Base-by-base conservation (phyloP, 2,888 invertebrate genomes). In the Oeneis ivallda region DNA sequence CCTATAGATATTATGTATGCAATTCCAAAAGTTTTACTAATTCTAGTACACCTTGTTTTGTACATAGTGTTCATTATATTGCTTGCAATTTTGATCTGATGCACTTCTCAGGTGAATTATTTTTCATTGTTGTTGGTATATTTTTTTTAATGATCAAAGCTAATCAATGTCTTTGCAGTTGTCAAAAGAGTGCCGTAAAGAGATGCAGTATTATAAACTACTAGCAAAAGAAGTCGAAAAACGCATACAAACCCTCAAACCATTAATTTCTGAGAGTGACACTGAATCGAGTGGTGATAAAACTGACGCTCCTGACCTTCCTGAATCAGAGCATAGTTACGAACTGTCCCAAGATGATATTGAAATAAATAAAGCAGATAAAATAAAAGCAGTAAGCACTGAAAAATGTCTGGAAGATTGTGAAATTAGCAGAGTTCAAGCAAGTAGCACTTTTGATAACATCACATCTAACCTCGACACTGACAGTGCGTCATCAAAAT, bases 161-260 rank as follows among this genome's bases (percentile, higher is more conserved):
- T 58, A 54, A 61, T 66, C 49, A 61, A 58, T 65, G 19, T 50
- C 52, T 69, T 89, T 92, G 61, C 82, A 96, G 96, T 91, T 96
- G 79, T 95, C 94, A 11, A 91, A 93, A 71, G 92, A 94, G 81
- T 92, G 93, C 70, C 89, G 93, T 34, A 88, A 92, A 76, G 94
- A 96, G 85, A 94, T 96, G 93, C 92, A 92, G 74, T 92, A 93
- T 72, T 95, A 95, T 80, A 94, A 93, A 79, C 86, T 94, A 56
- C 84, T 95, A 66, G 96, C 96, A 0, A 85, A 94, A 66, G 93
- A 93, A 76, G 88, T 94, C 6, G 95, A 96, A 79, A 92, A 93
- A 75, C 89, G 93, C 60, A 86, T 94, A 67, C 74, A 79, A 7
- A 83, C 89, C 62, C 84, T 92, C 1, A 83, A 86, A 71, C 84